A percentile compares a stretch with the other conserved stretches of the same genome.
phyloP scores from a whole-genome alignment of 2,888 invertebrate genomes.

The Muschampia plurimacula region DNA sequence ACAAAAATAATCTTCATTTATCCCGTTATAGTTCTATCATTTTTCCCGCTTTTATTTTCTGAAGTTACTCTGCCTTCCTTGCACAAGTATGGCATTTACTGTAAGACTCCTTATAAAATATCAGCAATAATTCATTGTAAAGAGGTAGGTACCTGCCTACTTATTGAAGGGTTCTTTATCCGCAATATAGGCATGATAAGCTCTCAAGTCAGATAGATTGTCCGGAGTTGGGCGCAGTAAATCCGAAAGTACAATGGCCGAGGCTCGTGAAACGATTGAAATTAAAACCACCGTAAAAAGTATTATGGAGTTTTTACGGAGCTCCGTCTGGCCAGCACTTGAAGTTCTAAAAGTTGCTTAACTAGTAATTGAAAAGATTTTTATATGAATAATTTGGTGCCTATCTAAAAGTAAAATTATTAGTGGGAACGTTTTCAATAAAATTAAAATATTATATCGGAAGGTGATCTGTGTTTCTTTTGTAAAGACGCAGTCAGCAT shows the following conservation, averaged over 20 bases:
- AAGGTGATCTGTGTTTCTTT: no score
- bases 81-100: background rate
- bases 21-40: no score
- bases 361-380: conserved; percentile 2
- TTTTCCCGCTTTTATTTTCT: no score
- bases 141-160: background rate
- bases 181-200: conserved; percentile 18
- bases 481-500: no score
- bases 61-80: no score
- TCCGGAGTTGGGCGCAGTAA: conserved; percentile 11
- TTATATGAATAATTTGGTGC: background rate
- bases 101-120: background rate
- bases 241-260: conserved; percentile 11
- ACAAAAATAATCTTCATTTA: no score
- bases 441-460: background rate
- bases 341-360: conserved; percentile 6
- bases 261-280: conserved; percentile 6
- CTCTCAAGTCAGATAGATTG: conserved; percentile 10
- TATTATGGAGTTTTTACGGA: conserved; percentile 12
- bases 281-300: conserved; percentile 15
- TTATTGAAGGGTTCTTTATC: conserved; percentile 7
- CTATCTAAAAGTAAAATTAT: background rate
- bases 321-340: conserved; percentile 1
- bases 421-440: background rate
- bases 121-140: background rate